Base-by-base conservation (phyloP, 1,140 invertebrate genomes). In the Drosophila kohkoa region DNA sequence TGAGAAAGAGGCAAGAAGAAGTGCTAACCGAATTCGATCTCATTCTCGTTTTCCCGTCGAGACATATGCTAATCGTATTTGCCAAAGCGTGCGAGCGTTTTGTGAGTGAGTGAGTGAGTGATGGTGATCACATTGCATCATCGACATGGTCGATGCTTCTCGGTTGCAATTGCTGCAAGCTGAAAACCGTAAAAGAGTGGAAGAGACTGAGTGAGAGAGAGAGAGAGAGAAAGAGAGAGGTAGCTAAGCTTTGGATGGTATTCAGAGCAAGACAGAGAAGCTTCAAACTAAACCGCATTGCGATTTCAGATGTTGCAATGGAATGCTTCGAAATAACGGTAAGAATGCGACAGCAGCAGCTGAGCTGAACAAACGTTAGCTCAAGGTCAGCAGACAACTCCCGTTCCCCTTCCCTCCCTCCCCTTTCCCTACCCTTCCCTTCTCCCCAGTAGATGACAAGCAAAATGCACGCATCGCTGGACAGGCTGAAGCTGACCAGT, bases 181-280 rank as follows among this genome's bases (percentile, higher is more conserved):
- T 10, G 8, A 38, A 10, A 57, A 38, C 62, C 69, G 35, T 6
- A 25, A 57, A 64, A 10, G 20, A 15, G 20, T 41, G 11, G 28
- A 5, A 15, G 1, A 49, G 3, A n/a, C n/a, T n/a, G n/a, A n/a
- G n/a, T n/a, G n/a, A n/a, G n/a, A 43, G 7, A 41, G 5, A 64
- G 10, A 35, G 43, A 3, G 7, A 6, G 6, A 20, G 46, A 28
- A 5, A 43, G 20, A 35, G 28, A 43, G 30, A 11, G 6, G 49
- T 13, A 58, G 62, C 49, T 51, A 3, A 48, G 62, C 58, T 51
- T 25, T 25, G 20, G 0, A 25, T 58, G 69, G 77, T 90, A 90
- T 90, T 87, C 82, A 90, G 87, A 90, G 87, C 87, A 90, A 91
- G 81, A 90, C 87, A 63, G 57, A 54, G 28, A 30, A 28, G 41